These are phyloP conservation scores for Drosophila buzzatii DNA, from an alignment of 2,888 invertebrate species.

Conservation along the genomic window DNA sequence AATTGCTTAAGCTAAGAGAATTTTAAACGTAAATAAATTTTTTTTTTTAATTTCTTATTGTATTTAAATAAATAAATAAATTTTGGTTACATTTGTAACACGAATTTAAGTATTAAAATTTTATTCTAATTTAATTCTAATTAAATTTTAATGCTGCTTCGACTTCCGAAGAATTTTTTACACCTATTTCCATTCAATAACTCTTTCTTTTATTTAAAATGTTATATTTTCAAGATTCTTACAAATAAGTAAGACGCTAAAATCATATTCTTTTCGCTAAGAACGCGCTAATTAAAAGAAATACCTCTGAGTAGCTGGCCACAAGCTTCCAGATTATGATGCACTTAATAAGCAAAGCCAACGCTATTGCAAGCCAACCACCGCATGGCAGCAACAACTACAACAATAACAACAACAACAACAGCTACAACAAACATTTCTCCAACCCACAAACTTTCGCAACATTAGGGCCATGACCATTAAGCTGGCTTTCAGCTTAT, in stretches of 20 bases:
- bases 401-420: not conserved
- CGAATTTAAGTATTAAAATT: too few relatives aligned
- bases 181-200: too few relatives aligned
- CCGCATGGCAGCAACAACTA: not conserved
- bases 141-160: not conserved
- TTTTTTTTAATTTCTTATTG: too few relatives aligned
- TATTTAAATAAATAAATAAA: too few relatives aligned
- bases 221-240: too few relatives aligned
- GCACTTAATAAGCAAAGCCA: slow-evolving; percentile 54
- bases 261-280: not conserved
- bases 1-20: not conserved
- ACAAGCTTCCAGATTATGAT: slow-evolving; percentile 41
- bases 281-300: not conserved
- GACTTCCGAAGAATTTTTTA: too few relatives aligned
- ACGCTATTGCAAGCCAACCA: slow-evolving; percentile 33
- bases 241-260: too few relatives aligned
- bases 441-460: not conserved
- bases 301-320: not conserved
- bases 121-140: too few relatives aligned
- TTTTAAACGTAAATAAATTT: too few relatives aligned
- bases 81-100: too few relatives aligned
- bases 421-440: not conserved
- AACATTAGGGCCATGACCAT: slow-evolving; percentile 49
- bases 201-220: too few relatives aligned
- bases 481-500: slow-evolving; percentile 74